Base-by-base conservation (phyloP, 2,113 vertebrate species). In the Gambusia affinis region DNA sequence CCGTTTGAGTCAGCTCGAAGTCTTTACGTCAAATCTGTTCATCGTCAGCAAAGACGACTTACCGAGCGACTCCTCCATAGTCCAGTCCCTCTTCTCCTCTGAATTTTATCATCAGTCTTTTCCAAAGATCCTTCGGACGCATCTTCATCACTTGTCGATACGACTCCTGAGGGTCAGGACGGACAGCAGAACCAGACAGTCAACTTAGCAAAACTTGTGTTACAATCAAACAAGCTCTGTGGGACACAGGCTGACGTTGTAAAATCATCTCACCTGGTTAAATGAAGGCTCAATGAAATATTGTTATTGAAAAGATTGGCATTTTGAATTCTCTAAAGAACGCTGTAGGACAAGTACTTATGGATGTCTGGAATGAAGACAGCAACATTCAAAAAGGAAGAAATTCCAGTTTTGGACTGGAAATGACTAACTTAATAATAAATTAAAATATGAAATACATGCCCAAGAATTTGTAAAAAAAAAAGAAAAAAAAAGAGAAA, bases 111-210 rank as follows among this genome's bases (percentile, higher is more conserved):
- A 99, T 99, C 85, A 99, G 94, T 94, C 98, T 95, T 89, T 99
- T 99, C 97, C 97, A 99, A 37, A 99, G 93, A 92, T 99, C 98
- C 90, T 99, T 99, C 22, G 98, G 97, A 80, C 98, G 97, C 98
- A 99, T 99, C 94, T 99, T 99, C 98, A 99, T 99, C 89, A 99
- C 97, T 86, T 99, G 98, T 60, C 98, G 95, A 86, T 99, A 99
- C 2, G 98, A 99, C 85, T 99, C 98, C 98, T 99, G 75, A 1
- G 1, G 60, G 96, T 81, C 5, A 71, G 61, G 44, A 81, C 17
- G 80, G 0, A 68, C 29, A 54, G 35, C n/a, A 79, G 62, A 67
- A 37, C 27, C 44, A 27, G 3, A 47, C 33, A 27, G 7, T n/a
- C 24, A 35, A 33, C 24, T 27, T 12, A 10, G 24, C 51, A 3